These are phyloP conservation scores for Myotis yumanensis DNA, from an alignment of 2,113 vertebrate genomes.

Conservation along the genomic window DNA sequence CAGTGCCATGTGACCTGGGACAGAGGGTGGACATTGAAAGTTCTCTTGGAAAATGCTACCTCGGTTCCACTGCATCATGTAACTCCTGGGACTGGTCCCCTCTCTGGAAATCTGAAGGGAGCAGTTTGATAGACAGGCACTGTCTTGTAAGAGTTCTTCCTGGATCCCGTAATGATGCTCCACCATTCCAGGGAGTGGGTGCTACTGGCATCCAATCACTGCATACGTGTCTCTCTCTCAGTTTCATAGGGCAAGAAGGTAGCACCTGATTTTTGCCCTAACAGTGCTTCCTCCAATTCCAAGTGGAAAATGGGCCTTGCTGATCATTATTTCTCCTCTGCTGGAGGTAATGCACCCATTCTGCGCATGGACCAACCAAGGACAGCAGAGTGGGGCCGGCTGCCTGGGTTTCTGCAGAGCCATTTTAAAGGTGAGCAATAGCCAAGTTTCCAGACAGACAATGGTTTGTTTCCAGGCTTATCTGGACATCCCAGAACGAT, in stretches of 20 bases:
- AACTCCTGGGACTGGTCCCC: neutral
- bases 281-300: neutral
- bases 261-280: neutral
- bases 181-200: neutral
- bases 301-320: neutral
- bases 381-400: neutral
- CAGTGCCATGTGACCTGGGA: accelerated
- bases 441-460: neutral
- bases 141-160: neutral
- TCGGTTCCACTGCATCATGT: neutral
- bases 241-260: neutral
- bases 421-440: neutral
- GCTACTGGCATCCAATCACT: neutral
- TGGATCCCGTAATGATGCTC: neutral
- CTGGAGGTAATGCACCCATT: neutral
- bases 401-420: neutral
- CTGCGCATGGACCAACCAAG: neutral
- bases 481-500: neutral
- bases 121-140: neutral
- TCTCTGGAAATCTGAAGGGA: neutral
- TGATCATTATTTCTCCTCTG: neutral
- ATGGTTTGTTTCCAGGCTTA: neutral
- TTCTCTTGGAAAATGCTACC: neutral
- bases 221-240: accelerated
- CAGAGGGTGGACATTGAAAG: too few species aligned